These are phyloP conservation scores for Ectemnius cavifrons DNA, from an alignment of 2,888 invertebrate genomes.

Conservation along the genomic window DNA sequence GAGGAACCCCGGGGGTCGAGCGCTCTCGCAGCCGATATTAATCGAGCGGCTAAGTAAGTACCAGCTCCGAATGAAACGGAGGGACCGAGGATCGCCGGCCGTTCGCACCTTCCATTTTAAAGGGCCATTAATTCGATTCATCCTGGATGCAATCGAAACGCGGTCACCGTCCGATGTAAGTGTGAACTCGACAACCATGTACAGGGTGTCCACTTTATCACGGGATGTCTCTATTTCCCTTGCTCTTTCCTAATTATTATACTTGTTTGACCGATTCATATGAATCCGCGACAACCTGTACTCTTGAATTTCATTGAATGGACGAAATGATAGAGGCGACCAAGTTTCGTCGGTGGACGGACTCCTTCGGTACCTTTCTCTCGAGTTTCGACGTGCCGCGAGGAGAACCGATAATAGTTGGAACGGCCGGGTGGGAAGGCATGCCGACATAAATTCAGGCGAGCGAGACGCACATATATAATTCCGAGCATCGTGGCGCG, in stretches of 20 bases:
- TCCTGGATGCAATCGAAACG: too few relatives aligned
- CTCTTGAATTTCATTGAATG: slow-evolving; percentile 45
- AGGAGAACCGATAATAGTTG: slow-evolving; percentile 12
- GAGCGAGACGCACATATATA: slow-evolving; percentile 35
- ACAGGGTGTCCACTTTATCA: too few relatives aligned
- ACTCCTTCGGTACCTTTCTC: slow-evolving; percentile 8
- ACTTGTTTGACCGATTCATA: too few relatives aligned
- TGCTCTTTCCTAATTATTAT: too few relatives aligned
- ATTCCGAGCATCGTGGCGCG: slow-evolving; percentile 35
- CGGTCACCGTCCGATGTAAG: too few relatives aligned
- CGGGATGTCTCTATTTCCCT: too few relatives aligned
- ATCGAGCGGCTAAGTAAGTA: slow-evolving; percentile 59
- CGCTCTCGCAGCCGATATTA: slow-evolving; percentile 56
- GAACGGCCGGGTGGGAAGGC: slow-evolving; percentile 28
- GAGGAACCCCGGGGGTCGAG: slow-evolving; percentile 12
- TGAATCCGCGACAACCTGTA: slow-evolving; percentile 26
- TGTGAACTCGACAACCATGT: too few relatives aligned
- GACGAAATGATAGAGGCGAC: slow-evolving; percentile 47
- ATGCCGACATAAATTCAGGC: slow-evolving; percentile 55
- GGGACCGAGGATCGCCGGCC: too few relatives aligned
- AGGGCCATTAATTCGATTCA: neutral
- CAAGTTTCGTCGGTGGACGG: slow-evolving; percentile 39
- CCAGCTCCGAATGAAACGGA: too few relatives aligned
- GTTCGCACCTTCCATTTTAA: slow-evolving; percentile 2
- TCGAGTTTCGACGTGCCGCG: slow-evolving; percentile 4